Base-by-base conservation (phyloP, 2,797 vertebrate genomes). In the Zalophus californianus region DNA sequence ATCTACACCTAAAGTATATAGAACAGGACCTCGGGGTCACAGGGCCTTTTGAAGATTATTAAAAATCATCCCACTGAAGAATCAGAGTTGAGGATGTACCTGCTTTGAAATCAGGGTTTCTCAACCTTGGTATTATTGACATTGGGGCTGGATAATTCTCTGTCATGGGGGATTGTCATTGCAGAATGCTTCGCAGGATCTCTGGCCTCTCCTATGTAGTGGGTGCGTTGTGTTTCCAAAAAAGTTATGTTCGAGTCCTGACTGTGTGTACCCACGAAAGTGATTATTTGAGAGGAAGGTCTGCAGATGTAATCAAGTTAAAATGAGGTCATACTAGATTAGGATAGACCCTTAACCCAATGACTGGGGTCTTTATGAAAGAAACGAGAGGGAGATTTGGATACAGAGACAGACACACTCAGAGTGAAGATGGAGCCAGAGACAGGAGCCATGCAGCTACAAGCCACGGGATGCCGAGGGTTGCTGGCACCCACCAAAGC, bases 41-140 rank as follows among this genome's bases (percentile, higher is more conserved):
- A 41, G 52, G 86, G 21, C 7, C 38, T 20, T 77, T 90, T 66
- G 83, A 52, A 84, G 44, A 64, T 83, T 52, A 60, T 60, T 23
- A 66, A 88, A 94, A 73, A 15, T 64, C 44, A 79, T 62, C 38
- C 21, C 2, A 7, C 50, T 84, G 73, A 52, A 77, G 58, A 94
- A 32, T 68, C 11, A 50, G 15, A 11, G 27, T 38, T 56, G 80
- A 62, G 2, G 20, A 58, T 50, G 4, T 66, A 18, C 48, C 44
- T 96, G 25, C 80, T 91, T 72, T 50, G 56, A 92, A 97, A 70
- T 62, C 56, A 70, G 38, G 54, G 7, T 79, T 83, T 96, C 27
- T 87, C 18, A 20, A 0, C 21, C 20, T 84, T 84, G n/a, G 32
- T 11, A 6, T 75, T 54, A 21, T n/a, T 86, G 66, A 41, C 21